Percentiles rank a stretch among this genome's conserved stretches.
phyloP scores from a whole-genome alignment of 1,140 invertebrate genomes.

The Magallana ariakensis region DNA sequence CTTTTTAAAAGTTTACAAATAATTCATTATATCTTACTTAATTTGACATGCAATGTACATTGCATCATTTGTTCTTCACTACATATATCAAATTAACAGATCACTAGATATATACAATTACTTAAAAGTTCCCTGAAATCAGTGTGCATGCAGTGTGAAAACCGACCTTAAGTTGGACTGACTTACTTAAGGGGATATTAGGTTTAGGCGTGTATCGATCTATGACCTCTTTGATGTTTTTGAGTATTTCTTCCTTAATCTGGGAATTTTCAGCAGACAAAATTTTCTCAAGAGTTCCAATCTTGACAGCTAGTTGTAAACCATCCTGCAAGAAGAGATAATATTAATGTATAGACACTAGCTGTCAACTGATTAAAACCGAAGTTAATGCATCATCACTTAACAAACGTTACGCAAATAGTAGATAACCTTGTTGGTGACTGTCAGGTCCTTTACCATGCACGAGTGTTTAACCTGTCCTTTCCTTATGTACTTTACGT shows the following conservation, averaged over 20 bases:
- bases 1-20: too few relatives aligned
- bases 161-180: too few relatives aligned
- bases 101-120: too few relatives aligned
- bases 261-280: background rate
- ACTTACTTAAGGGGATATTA: background rate
- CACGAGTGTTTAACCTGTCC: slow-evolving; percentile 8
- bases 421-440: background rate
- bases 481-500: background rate
- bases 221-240: background rate
- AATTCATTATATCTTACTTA: too few relatives aligned
- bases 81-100: too few relatives aligned
- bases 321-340: background rate
- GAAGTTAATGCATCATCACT: too few relatives aligned
- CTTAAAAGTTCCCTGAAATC: too few relatives aligned
- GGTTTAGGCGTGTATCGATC: background rate
- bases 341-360: too few relatives aligned
- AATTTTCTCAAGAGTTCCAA: background rate
- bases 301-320: background rate
- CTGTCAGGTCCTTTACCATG: background rate
- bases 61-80: too few relatives aligned
- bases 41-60: too few relatives aligned
- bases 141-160: too few relatives aligned
- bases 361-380: too few relatives aligned
- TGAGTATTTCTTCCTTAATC: background rate
- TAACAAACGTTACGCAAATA: background rate